Conservation (phyloP, 2,888 invertebrate species). For the Noctua pronuba region DNA sequence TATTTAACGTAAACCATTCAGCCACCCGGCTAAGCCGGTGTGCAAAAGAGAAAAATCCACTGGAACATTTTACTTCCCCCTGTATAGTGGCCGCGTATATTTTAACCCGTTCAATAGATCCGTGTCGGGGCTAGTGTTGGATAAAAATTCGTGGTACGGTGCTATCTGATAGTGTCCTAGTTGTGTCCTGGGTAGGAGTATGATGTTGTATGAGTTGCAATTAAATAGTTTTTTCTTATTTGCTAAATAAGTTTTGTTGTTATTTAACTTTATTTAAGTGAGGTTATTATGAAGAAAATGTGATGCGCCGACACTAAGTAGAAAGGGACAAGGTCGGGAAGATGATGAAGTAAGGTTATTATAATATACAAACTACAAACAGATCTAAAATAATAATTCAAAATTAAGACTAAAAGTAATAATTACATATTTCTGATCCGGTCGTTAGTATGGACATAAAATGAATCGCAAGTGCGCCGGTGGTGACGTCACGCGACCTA, state of each 20-base stretch:
- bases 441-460: too few relatives aligned
- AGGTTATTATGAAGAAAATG: too few relatives aligned
- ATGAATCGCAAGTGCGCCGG: too few relatives aligned
- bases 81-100: slow-evolving; percentile 59
- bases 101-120: slow-evolving; percentile 64
- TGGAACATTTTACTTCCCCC: slow-evolving; percentile 57
- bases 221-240: slow-evolving; percentile 1
- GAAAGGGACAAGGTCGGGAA: too few relatives aligned
- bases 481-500: too few relatives aligned
- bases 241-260: not conserved
- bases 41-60: slow-evolving; percentile 65
- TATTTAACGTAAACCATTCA: slow-evolving; percentile 73
- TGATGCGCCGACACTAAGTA: too few relatives aligned
- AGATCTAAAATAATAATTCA: too few relatives aligned
- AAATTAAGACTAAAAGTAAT: too few relatives aligned
- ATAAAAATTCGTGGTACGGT: slow-evolving; percentile 35
- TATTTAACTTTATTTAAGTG: too few relatives aligned
- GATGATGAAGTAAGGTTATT: too few relatives aligned
- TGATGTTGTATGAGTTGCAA: not conserved
- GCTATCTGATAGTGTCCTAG: slow-evolving; percentile 1
- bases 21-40: slow-evolving; percentile 57
- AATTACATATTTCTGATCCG: too few relatives aligned
- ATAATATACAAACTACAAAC: too few relatives aligned
- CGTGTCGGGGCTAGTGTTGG: slow-evolving; percentile 45
- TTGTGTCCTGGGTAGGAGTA: not conserved